A percentile compares a stretch with the other conserved stretches of the same genome.
Evolutionary conservation across 2,797 vertebrate genomes (phyloP).

Genomic region (Cercopithecus hamlyni): DNA sequence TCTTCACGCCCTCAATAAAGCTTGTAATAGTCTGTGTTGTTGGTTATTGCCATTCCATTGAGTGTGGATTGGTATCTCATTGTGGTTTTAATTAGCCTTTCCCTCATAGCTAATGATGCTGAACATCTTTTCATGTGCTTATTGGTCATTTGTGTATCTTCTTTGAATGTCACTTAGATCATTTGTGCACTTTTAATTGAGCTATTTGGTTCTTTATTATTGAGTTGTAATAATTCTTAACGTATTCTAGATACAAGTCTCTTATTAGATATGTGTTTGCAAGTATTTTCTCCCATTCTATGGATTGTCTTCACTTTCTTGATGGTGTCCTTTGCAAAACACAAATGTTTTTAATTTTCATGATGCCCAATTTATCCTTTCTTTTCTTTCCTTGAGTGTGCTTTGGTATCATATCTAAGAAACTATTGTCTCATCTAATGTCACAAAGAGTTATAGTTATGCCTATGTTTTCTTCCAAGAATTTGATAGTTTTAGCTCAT

Average conservation of each 20-base stretch:
- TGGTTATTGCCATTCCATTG: neutral
- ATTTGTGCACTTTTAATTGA: conserved; percentile 18
- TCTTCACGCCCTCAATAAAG: neutral
- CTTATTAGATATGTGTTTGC: neutral
- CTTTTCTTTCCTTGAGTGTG: neutral
- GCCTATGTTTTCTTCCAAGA: neutral
- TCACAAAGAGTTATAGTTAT: neutral
- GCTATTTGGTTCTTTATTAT: neutral
- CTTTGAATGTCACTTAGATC: neutral
- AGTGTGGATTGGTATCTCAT: neutral
- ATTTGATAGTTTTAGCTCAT: neutral
- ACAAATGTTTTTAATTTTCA: neutral
- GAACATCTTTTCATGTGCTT: neutral
- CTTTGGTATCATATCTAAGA: neutral
- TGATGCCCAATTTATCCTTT: neutral
- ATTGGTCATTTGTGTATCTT: neutral
- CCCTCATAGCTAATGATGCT: neutral
- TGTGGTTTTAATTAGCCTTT: conserved; percentile 28
- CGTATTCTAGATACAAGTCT: neutral
- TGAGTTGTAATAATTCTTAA: conserved; percentile 20
- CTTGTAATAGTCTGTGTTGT: neutral
- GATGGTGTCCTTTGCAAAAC: neutral
- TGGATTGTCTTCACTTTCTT: neutral
- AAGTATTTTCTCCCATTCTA: neutral
- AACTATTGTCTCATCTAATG: neutral